phyloP scores from a whole-genome alignment of 1,140 invertebrate genomes.

The Bombus haemorrhoidalis region DNA sequence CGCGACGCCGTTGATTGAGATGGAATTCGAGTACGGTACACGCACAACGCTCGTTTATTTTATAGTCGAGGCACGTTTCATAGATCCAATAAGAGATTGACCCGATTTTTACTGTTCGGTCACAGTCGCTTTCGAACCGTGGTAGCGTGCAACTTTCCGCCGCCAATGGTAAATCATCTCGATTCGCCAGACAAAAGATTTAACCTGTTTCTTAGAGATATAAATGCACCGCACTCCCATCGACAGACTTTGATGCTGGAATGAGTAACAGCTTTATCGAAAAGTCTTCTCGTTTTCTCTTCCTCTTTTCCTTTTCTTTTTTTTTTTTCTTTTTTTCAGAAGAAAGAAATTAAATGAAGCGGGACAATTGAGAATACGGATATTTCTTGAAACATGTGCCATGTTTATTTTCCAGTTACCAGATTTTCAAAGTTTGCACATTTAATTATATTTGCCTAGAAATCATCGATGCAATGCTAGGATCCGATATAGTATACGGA shows the following conservation, averaged over 20 bases:
- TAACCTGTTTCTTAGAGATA: not conserved
- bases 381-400: too few species aligned
- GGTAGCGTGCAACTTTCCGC: not conserved
- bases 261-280: not conserved
- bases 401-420: too few species aligned
- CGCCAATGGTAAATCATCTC: slow-evolving; percentile 16
- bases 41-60: slow-evolving; percentile 50
- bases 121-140: slow-evolving; percentile 33
- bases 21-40: slow-evolving; percentile 37
- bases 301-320: too few species aligned
- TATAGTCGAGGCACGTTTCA: slow-evolving; percentile 63
- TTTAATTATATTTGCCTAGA: too few species aligned
- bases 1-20: slow-evolving; percentile 39
- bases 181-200: not conserved
- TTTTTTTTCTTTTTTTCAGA: too few species aligned
- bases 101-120: slow-evolving; percentile 52
- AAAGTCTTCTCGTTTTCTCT: not conserved
- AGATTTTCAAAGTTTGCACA: too few species aligned
- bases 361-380: too few species aligned
- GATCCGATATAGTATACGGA: too few species aligned
- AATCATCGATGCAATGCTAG: too few species aligned
- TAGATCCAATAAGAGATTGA: slow-evolving; percentile 65
- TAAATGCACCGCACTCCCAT: not conserved
- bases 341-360: too few species aligned
- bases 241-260: not conserved